Evolutionary conservation across 2,113 vertebrate species (phyloP).

Genomic region (Hassar affinis): DNA sequence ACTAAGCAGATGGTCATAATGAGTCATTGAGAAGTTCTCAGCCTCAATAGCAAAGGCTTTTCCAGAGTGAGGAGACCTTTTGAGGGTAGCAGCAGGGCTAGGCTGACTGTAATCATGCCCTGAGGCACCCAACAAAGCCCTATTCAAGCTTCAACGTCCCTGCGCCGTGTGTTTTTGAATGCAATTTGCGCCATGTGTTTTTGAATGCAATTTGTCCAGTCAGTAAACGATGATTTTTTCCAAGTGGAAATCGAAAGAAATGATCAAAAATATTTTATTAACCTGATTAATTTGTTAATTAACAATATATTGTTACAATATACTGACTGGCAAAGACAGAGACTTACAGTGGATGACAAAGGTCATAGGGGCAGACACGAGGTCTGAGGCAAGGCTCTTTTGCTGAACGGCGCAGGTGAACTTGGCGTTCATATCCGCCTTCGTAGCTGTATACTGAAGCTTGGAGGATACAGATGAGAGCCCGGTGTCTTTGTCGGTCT

Average conservation of each 20-base stretch:
- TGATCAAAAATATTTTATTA: conserved; percentile 20
- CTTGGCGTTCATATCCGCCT: conserved; percentile 77
- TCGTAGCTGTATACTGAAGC: conserved; percentile 81
- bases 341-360: conserved; percentile 91
- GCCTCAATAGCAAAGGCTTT: conserved; percentile 42
- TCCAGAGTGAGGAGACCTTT: conserved; percentile 45
- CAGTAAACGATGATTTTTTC: conserved; percentile 44
- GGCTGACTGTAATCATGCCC: conserved; percentile 54
- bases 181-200: conserved; percentile 52
- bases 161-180: conserved; percentile 49
- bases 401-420: conserved; percentile 81
- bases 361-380: conserved; percentile 73
- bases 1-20: conserved; percentile 45
- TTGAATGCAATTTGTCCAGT: conserved; percentile 36
- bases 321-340: background rate
- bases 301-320: background rate
- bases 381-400: conserved; percentile 62
- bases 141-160: conserved; percentile 55
- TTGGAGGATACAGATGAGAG: conserved; percentile 78
- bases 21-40: conserved; percentile 33
- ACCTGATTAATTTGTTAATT: conserved; percentile 1
- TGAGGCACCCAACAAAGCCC: conserved; percentile 54
- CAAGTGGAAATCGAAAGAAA: conserved; percentile 42
- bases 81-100: conserved; percentile 44
- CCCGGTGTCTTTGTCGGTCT: conserved; percentile 71